phyloP scores from a whole-genome alignment of 2,113 vertebrate species.

The Seriola aureovittata region DNA sequence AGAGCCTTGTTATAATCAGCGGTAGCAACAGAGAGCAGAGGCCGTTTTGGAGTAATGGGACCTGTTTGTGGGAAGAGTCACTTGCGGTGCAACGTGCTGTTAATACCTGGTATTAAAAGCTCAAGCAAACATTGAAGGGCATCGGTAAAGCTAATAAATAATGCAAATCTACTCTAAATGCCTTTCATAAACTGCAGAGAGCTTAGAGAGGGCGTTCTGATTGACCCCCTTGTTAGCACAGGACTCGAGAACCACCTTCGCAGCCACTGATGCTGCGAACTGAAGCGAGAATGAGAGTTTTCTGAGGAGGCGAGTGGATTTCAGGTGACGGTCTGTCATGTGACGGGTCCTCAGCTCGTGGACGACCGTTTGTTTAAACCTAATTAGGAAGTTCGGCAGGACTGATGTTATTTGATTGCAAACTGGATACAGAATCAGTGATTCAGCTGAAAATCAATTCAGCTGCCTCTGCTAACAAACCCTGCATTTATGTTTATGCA shows the following conservation, averaged over 20 bases:
- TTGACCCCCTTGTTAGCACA: slow-evolving; percentile 65
- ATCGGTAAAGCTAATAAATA: slow-evolving; percentile 72
- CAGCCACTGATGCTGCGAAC: slow-evolving; percentile 3
- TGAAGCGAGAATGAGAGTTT: not conserved
- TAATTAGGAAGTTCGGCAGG: not conserved
- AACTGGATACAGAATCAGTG: not conserved
- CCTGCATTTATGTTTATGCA: too few relatives aligned
- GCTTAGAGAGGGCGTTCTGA: slow-evolving; percentile 57
- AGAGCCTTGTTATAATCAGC: slow-evolving; percentile 17
- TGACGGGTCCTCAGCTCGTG: not conserved
- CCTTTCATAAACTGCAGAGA: slow-evolving; percentile 65
- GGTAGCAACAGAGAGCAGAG: slow-evolving; percentile 17
- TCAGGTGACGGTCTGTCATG: not conserved
- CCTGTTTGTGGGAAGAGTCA: slow-evolving; percentile 51
- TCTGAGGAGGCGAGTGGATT: slow-evolving; percentile 12
- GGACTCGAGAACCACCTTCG: slow-evolving; percentile 37
- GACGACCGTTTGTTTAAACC: not conserved
- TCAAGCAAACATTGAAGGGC: slow-evolving; percentile 68
- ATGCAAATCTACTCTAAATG: slow-evolving; percentile 74
- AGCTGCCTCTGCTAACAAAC: too few relatives aligned
- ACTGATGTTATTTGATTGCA: not conserved
- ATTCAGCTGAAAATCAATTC: too few relatives aligned
- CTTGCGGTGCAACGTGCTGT: slow-evolving; percentile 48
- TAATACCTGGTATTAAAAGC: slow-evolving; percentile 74
- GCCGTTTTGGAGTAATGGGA: slow-evolving; percentile 7